A percentile compares a stretch with the other conserved stretches of the same genome.
These are phyloP conservation scores for Butastur rufipennis DNA, from an alignment of 2,113 vertebrate species.

Conservation along the genomic window DNA sequence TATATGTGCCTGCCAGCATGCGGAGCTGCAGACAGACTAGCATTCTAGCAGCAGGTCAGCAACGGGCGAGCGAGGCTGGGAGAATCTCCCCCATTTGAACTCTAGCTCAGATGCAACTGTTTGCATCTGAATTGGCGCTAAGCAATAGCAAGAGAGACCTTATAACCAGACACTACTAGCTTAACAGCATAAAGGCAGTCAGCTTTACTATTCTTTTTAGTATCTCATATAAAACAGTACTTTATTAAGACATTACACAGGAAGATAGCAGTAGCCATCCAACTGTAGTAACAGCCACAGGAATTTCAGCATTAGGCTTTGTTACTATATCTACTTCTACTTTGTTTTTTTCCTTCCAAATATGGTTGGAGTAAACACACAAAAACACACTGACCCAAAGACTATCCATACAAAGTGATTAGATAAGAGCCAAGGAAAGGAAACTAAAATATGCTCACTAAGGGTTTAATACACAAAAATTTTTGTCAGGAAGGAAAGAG, in stretches of 20 bases:
- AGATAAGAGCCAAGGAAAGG: neutral
- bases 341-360: neutral
- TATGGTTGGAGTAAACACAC: neutral
- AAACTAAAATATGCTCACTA: neutral
- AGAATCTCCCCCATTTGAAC: neutral
- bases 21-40: neutral
- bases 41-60: neutral
- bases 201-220: neutral
- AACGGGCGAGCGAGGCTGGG: rapidly evolving
- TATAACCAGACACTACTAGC: neutral
- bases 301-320: neutral
- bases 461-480: neutral
- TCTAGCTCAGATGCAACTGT: neutral
- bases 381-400: neutral
- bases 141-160: neutral
- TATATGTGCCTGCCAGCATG: neutral
- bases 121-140: neutral
- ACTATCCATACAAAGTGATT: neutral
- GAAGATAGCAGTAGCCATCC: neutral
- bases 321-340: neutral
- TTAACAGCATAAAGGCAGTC: neutral
- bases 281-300: neutral
- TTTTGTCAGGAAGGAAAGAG: neutral
- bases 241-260: neutral
- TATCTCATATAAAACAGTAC: neutral